These are phyloP conservation scores for Drosophila recens DNA, from an alignment of 2,888 invertebrate genomes.

Conservation along the genomic window DNA sequence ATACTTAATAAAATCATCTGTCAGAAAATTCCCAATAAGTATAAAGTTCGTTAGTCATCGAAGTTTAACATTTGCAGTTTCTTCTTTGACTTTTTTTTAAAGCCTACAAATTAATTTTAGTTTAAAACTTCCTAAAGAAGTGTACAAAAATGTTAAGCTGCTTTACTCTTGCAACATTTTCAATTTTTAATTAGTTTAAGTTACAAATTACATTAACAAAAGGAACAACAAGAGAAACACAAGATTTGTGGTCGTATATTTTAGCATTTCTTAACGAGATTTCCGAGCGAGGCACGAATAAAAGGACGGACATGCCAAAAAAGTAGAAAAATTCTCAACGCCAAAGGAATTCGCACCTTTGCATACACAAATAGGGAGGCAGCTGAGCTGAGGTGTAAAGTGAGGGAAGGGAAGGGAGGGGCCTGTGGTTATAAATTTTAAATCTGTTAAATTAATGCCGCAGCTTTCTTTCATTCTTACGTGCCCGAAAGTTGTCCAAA, in stretches of 20 bases:
- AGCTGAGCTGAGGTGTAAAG: background rate
- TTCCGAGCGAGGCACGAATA: constrained; percentile 41
- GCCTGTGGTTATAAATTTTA: constrained; percentile 84
- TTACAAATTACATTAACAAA: constrained; percentile 67
- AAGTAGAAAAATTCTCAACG: constrained; percentile 38
- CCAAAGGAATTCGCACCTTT: constrained; percentile 77
- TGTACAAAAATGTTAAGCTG: constrained; percentile 14
- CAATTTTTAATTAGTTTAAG: constrained; percentile 84
- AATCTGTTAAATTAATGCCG: constrained; percentile 83
- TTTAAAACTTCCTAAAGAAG: background rate
- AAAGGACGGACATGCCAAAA: constrained; percentile 36
- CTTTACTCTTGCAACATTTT: constrained; percentile 40
- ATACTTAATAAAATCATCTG: too few relatives aligned
- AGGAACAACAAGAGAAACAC: constrained; percentile 42
- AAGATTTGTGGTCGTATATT: constrained; percentile 81
- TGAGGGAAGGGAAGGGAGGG: background rate
- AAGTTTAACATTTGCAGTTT: background rate
- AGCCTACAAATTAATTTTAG: background rate
- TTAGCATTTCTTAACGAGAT: constrained; percentile 77
- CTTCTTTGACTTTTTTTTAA: background rate
- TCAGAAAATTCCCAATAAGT: too few relatives aligned
- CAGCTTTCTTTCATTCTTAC: constrained; percentile 67
- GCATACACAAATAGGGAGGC: constrained; percentile 69
- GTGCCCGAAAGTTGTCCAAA: constrained; percentile 56
- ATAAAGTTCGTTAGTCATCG: background rate